phyloP scores from a whole-genome alignment of 2,113 vertebrate genomes.

The Saguinus midas region DNA sequence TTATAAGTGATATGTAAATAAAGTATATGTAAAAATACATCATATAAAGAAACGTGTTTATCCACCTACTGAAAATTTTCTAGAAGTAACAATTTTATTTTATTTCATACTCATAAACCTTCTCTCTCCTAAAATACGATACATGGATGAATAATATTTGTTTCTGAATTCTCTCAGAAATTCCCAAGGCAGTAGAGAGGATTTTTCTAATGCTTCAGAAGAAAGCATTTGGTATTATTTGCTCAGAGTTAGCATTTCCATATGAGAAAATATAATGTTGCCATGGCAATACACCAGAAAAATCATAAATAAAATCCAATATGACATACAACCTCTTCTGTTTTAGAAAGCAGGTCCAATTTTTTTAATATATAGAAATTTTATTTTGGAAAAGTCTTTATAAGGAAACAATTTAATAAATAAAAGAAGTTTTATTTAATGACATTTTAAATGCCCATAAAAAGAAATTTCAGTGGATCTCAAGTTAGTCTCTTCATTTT shows the following conservation, averaged over 20 bases:
- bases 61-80: background rate
- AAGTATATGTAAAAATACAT: background rate
- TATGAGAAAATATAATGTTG: constrained; percentile 45
- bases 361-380: background rate
- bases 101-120: background rate
- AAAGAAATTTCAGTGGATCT: background rate
- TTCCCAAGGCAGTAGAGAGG: background rate
- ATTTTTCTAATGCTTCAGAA: constrained; percentile 1
- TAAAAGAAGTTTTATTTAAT: constrained; percentile 1
- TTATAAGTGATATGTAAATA: background rate
- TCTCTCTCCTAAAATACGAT: background rate
- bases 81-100: background rate
- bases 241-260: constrained; percentile 23
- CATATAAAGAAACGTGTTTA: background rate
- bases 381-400: background rate
- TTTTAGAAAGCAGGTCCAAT: background rate
- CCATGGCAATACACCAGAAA: background rate
- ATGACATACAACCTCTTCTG: background rate
- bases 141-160: background rate
- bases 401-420: background rate
- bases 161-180: constrained; percentile 29
- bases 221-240: constrained; percentile 34
- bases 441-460: background rate
- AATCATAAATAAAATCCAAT: background rate
- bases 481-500: background rate